Evolutionary conservation across 1,140 invertebrate genomes (phyloP).

Genomic region (Brachionus rubens): DNA sequence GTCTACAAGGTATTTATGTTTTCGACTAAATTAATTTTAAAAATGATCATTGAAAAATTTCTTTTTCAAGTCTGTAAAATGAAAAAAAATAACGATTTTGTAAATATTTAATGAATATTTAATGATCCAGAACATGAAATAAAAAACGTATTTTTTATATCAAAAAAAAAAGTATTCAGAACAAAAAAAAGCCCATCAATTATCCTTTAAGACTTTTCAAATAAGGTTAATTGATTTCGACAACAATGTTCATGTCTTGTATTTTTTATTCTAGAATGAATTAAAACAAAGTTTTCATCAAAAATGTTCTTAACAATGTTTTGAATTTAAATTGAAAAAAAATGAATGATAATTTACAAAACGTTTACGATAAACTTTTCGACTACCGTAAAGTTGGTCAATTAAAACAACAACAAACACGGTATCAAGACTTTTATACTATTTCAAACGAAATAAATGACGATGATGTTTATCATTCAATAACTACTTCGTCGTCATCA

Average conservation of each 20-base stretch:
- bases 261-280: not conserved
- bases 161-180: not conserved
- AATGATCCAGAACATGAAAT: constrained; percentile 5
- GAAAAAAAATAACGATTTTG: constrained; percentile 1
- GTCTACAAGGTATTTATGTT: too few species aligned
- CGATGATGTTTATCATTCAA: too few species aligned
- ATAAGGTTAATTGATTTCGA: constrained; percentile 40
- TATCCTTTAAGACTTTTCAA: not conserved
- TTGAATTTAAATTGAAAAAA: not conserved
- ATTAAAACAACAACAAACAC: not conserved
- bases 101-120: constrained; percentile 32
- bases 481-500: not conserved
- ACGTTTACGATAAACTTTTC: constrained; percentile 22
- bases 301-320: not conserved
- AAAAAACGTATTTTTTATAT: not conserved
- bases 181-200: not conserved
- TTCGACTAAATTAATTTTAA: too few species aligned
- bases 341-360: not conserved
- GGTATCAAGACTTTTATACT: not conserved
- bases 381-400: constrained; percentile 21
- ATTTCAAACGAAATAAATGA: too few species aligned
- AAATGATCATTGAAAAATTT: too few species aligned
- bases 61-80: not conserved
- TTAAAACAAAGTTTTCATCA: not conserved
- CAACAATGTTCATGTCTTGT: constrained; percentile 8